Base-by-base conservation (phyloP, 1,140 invertebrate species). In the Xylocopa sonorina region DNA sequence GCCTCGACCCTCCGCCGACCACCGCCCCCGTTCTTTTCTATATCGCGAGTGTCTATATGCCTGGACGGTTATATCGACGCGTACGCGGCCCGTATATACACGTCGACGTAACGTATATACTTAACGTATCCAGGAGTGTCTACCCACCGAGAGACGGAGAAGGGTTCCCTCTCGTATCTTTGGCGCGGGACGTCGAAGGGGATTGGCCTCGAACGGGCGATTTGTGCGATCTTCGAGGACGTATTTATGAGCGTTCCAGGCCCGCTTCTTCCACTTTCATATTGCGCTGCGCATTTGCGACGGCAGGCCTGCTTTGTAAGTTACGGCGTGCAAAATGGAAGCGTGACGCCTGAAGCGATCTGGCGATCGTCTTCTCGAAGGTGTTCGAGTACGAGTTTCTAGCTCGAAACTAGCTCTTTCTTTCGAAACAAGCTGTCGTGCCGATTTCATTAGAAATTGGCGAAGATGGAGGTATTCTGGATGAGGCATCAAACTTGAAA, bases 241-340 rank as follows among this genome's bases (percentile, higher is more conserved):
- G 87, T 91, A 91, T 91, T 91, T 91, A 91, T 89, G 89, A 88
- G 83, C 84, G 69, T 78, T 88, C 78, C 86, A 84, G 64, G 32
- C 78, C 43, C 78, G 76, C 80, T 68, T 80, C 81, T 86, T 86
- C 73, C 79, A 68, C 74, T 88, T 66, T 83, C 76, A 87, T 85
- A 88, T 87, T 82, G 80, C 81, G 73, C 58, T 84, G 66, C 73
- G 50, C 78, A 77, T 73, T 88, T 84, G 84, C 69, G 71, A 68
- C 53, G 53, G 71, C 51, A 46, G 32, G 32, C 24, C 21, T 50
- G 34, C 29, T n/a, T n/a, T 29, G 43, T 72, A 57, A 72, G 50
- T 85, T 77, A 81, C 9, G 27, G 50, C 43, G 46, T 48, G 73
- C 51, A 72, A 81, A 64, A 51, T 76, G 55, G 53, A 76, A 46